Percentiles rank a stretch among this genome's conserved stretches.
phyloP scores from a whole-genome alignment of 2,888 invertebrate genomes.

The Eugnorisma glareosa region DNA sequence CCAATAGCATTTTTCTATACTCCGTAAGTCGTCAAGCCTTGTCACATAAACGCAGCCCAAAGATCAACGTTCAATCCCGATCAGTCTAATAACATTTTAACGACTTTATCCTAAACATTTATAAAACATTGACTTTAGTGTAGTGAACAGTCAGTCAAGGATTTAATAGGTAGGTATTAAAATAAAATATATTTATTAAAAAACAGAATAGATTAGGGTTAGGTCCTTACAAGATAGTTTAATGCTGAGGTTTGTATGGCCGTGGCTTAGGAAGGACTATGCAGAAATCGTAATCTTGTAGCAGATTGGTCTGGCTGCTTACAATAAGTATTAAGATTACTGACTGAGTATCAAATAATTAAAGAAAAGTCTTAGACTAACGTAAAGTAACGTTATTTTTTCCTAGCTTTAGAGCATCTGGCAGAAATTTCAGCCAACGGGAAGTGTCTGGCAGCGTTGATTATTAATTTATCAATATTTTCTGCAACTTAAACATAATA shows the following conservation, averaged over 20 bases:
- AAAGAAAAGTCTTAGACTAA: too few relatives aligned
- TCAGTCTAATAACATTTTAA: conserved; percentile 60
- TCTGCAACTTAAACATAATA: too few relatives aligned
- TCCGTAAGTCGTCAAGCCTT: background rate
- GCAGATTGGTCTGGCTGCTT: too few relatives aligned
- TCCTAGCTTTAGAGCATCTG: too few relatives aligned
- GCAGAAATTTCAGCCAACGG: too few relatives aligned
- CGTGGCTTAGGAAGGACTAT: conserved; percentile 17
- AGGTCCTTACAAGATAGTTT: conserved; percentile 29
- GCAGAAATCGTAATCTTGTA: background rate
- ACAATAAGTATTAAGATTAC: too few relatives aligned
- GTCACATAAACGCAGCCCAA: conserved; percentile 28
- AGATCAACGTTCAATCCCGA: conserved; percentile 13
- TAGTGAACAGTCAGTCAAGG: conserved; percentile 64
- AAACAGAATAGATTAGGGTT: conserved; percentile 51
- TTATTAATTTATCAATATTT: too few relatives aligned
- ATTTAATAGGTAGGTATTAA: conserved; percentile 59
- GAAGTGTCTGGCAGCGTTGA: too few relatives aligned
- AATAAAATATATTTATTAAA: conserved; percentile 57
- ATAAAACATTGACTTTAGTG: conserved; percentile 68
- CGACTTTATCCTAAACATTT: conserved; percentile 62
- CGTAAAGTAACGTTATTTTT: too few relatives aligned
- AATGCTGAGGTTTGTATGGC: conserved; percentile 11
- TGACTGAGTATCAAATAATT: too few relatives aligned
- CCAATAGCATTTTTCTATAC: background rate